Percentiles rank a stretch among this genome's conserved stretches.
Evolutionary conservation across 2,113 vertebrate genomes (phyloP).

Genomic region (Eurystomus gularis): DNA sequence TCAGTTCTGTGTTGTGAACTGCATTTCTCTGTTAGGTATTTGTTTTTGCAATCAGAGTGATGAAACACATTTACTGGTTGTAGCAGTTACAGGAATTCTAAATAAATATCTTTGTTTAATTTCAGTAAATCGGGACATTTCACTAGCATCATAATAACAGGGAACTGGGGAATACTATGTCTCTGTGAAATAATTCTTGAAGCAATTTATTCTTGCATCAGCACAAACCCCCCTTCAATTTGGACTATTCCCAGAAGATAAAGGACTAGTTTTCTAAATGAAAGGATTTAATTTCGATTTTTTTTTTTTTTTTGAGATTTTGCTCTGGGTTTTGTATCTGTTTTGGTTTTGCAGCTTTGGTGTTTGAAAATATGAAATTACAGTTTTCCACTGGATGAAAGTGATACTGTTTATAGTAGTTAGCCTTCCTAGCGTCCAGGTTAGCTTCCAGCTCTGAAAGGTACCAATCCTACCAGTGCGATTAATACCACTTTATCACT

Average conservation of each 20-base stretch:
- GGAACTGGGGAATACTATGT: slow-evolving; percentile 42
- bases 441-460: neutral
- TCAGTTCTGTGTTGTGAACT: slow-evolving; percentile 35
- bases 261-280: neutral
- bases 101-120: slow-evolving; percentile 63
- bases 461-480: neutral
- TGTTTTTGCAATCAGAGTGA: slow-evolving; percentile 60
- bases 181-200: slow-evolving; percentile 29
- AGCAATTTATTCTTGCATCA: slow-evolving; percentile 57
- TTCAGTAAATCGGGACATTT: slow-evolving; percentile 57
- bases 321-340: neutral
- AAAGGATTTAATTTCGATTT: neutral
- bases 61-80: slow-evolving; percentile 57
- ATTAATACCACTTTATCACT: neutral
- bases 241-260: slow-evolving; percentile 45
- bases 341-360: neutral
- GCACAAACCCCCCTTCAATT: neutral
- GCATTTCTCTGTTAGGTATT: slow-evolving; percentile 52
- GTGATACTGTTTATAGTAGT: neutral
- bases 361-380: neutral
- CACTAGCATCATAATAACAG: slow-evolving; percentile 46
- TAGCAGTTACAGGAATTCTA: slow-evolving; percentile 63
- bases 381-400: neutral
- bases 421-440: neutral
- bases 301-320: neutral